Base-by-base conservation (phyloP, 1,140 invertebrate species). In the Sycophila sp. region DNA sequence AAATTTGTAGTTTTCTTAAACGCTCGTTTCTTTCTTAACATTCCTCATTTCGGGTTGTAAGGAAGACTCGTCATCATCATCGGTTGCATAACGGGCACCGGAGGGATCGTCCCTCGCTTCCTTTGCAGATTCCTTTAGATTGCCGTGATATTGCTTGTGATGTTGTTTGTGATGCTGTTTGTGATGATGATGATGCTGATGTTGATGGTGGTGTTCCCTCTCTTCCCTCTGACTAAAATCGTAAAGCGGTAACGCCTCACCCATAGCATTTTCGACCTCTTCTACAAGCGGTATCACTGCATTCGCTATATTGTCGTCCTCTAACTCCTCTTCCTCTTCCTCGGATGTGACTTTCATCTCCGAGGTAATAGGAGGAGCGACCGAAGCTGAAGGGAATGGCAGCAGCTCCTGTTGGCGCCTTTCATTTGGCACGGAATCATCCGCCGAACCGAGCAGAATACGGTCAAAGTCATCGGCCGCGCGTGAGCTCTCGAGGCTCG, bases 1-100 rank as follows among this genome's bases (percentile, higher is more conserved):
- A n/a, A n/a, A n/a, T n/a, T n/a, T n/a, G n/a, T n/a, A n/a, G n/a
- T n/a, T n/a, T n/a, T 38, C 34, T 69, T 17, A 86, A 62, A 86
- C 84, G 26, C 84, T 85, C 24, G 84, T 86, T 76, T 86, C 84
- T 72, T 81, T 85, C 28, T 86, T 85, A 0, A 78, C 53, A 38
- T 71, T 72, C 40, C n/a, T 47, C 15, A 55, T 51, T 30, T 71
- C 53, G 40, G 51, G 19, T 28, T 51, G 15, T 8, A 15, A 10
- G 1, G 40, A 65, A 4, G 22, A 11, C 8, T 58, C 53, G 2
- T 70, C 49, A 15, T 60, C 49, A 7, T 28, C 64, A 34, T 71
- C 42, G 49, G 22, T 67, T 17, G 67, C 45, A 19, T 67, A 60
- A 19, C 55, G 65, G 60, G 53, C 34, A 72, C 58, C 47, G 11